Percentiles rank a stretch among this genome's conserved stretches.
Conservation (phyloP, 2,888 invertebrate genomes). For the Rhaphigaster nebulosa region DNA sequence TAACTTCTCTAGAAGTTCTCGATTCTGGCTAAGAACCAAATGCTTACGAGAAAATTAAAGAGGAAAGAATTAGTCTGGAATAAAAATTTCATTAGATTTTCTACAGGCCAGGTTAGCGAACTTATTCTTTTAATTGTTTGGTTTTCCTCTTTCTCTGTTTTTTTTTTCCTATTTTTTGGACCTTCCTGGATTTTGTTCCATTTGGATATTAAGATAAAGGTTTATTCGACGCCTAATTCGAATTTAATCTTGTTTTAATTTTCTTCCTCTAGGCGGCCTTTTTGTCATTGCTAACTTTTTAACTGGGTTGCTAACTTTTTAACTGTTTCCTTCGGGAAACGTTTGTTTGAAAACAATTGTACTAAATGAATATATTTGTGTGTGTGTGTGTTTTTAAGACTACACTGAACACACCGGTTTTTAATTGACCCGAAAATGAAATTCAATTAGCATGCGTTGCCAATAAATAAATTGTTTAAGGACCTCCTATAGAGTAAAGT, state of each 20-base stretch:
- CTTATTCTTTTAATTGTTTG: not conserved
- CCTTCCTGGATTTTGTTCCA: not conserved
- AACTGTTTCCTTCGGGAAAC: not conserved
- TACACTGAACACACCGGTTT: not conserved
- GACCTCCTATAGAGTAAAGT: too few relatives aligned
- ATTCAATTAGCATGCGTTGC: not conserved
- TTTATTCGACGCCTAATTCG: constrained; percentile 28
- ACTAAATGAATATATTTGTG: not conserved
- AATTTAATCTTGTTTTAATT: constrained; percentile 27
- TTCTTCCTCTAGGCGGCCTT: not conserved
- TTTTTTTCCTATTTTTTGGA: not conserved
- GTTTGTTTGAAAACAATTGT: not conserved
- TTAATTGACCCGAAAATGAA: not conserved
- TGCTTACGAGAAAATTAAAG: not conserved
- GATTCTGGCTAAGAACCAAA: not conserved
- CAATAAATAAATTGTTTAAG: too few relatives aligned
- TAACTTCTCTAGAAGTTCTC: not conserved
- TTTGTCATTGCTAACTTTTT: constrained; percentile 19
- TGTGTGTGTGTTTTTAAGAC: not conserved
- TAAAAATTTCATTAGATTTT: not conserved
- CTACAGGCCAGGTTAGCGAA: not conserved
- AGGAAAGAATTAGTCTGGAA: not conserved
- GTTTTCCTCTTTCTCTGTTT: not conserved
- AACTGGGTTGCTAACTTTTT: not conserved
- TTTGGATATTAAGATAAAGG: not conserved